Percentiles rank a stretch among this genome's conserved stretches.
phyloP scores from a whole-genome alignment of 2,888 invertebrate genomes.

The Drosophila aldrichi region DNA sequence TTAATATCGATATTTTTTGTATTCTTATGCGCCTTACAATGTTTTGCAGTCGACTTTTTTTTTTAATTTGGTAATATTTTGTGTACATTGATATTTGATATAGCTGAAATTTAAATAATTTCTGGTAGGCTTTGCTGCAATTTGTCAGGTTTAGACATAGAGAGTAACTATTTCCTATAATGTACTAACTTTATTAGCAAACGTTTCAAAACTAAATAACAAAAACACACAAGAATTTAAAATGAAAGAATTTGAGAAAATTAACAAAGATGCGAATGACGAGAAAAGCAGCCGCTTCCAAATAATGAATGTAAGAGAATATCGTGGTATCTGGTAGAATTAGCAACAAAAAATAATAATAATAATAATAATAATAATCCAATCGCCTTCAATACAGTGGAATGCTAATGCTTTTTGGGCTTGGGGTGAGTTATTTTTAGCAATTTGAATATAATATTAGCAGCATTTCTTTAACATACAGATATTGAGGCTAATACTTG shows the following conservation, averaged over 20 bases:
- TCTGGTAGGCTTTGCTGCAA: too few species aligned
- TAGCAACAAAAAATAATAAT: background rate
- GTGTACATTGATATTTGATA: too few species aligned
- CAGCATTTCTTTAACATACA: too few species aligned
- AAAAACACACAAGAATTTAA: background rate
- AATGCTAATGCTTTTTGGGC: background rate
- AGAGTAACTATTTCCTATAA: too few species aligned
- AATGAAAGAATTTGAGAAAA: background rate
- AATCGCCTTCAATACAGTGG: background rate
- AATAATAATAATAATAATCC: background rate
- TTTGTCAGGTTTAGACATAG: background rate
- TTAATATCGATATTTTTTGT: background rate
- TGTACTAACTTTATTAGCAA: background rate
- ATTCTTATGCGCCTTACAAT: background rate
- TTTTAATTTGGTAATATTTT: too few species aligned
- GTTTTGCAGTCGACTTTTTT: background rate
- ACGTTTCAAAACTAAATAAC: background rate
- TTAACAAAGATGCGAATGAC: background rate
- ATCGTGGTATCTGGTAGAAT: too few species aligned
- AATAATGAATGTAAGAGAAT: background rate
- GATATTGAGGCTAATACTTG: slow-evolving; percentile 16
- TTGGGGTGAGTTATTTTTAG: slow-evolving; percentile 2
- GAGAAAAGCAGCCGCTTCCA: background rate
- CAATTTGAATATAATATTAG: background rate
- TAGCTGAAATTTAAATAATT: too few species aligned